Percentiles rank a stretch among this genome's conserved stretches.
These are phyloP conservation scores for Microctonus brassicae DNA, from an alignment of 2,888 invertebrate species.

Conservation along the genomic window DNA sequence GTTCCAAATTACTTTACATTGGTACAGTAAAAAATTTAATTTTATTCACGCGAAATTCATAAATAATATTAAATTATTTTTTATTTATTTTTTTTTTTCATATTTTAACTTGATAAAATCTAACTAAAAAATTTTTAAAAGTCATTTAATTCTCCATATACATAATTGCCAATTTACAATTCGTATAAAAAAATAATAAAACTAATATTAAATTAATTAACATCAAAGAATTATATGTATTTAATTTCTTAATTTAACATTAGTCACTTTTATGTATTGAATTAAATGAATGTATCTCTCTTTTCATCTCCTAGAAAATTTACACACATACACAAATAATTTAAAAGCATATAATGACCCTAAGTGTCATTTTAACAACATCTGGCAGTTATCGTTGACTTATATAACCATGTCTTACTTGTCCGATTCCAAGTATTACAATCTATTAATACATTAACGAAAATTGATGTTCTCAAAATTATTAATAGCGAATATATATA, in stretches of 20 bases:
- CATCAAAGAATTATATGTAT: background rate
- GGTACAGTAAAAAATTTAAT: background rate
- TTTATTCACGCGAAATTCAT: too few species aligned
- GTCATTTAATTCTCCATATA: too few species aligned
- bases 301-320: background rate
- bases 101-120: too few species aligned
- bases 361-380: background rate
- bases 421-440: background rate
- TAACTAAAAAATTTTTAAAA: too few species aligned
- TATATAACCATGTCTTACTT: conserved; percentile 1
- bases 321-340: background rate
- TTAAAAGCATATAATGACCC: background rate
- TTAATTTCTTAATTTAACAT: background rate
- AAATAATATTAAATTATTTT: too few species aligned
- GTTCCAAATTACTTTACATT: background rate
- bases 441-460: background rate
- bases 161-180: too few species aligned
- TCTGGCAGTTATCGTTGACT: conserved; percentile 3
- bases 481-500: background rate
- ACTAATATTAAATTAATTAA: background rate
- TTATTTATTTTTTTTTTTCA: too few species aligned
- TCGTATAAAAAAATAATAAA: background rate
- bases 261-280: background rate
- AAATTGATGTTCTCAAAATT: conserved; percentile 1
- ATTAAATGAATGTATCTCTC: background rate